These are phyloP conservation scores for Lymantria dispar DNA, from an alignment of 2,888 invertebrate species.

Conservation along the genomic window DNA sequence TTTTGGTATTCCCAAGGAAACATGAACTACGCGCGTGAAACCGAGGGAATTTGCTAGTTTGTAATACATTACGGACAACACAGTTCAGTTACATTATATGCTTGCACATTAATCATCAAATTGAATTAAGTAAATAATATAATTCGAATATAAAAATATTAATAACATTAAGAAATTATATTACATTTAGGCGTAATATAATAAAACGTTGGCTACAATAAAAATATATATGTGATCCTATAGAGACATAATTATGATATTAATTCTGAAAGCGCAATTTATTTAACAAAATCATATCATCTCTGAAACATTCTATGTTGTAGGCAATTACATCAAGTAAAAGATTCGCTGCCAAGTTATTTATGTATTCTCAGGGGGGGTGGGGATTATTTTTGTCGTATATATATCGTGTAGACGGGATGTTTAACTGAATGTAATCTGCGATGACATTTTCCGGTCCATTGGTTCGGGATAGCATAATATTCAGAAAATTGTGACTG, in stretches of 20 bases:
- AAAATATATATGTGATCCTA: conserved; percentile 15
- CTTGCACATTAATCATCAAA: no score
- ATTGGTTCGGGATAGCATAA: conserved; percentile 22
- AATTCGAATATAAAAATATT: background rate
- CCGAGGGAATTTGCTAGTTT: no score
- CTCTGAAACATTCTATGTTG: conserved; percentile 15
- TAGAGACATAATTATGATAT: conserved; percentile 22
- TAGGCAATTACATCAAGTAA: conserved; percentile 25
- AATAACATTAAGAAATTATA: background rate
- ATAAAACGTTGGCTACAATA: conserved; percentile 18
- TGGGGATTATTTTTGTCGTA: conserved; percentile 18
- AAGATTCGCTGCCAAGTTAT: conserved; percentile 23
- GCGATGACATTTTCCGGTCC: conserved; percentile 40
- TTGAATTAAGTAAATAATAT: no score
- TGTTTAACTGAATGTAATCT: conserved; percentile 40
- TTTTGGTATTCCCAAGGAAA: no score
- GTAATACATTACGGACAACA: no score
- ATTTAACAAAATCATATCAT: conserved; percentile 22
- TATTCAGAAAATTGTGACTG: background rate
- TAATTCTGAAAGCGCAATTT: conserved; percentile 26
- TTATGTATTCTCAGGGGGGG: conserved; percentile 13
- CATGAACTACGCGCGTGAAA: no score
- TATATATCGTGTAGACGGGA: conserved; percentile 29
- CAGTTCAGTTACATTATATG: no score
- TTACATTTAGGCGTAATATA: background rate